phyloP scores from a whole-genome alignment of 2,888 invertebrate genomes.

The Melanophora roralis region DNA sequence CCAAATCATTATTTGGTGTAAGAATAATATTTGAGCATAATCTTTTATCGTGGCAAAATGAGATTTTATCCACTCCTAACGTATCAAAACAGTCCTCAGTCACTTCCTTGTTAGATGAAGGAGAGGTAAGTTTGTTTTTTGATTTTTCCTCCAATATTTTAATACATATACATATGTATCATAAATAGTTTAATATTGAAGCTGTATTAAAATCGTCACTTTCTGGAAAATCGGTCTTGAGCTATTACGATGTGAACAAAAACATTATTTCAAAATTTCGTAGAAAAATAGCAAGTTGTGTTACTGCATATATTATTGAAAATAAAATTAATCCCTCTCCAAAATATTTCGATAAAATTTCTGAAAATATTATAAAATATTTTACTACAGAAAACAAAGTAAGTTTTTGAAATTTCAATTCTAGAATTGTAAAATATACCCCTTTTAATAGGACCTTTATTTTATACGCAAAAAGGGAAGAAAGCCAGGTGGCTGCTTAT shows the following conservation, averaged over 20 bases:
- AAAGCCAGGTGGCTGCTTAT: too few relatives aligned
- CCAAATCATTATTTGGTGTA: not conserved
- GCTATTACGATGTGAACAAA: not conserved
- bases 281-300: conserved; percentile 12
- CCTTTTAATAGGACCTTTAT: too few relatives aligned
- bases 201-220: not conserved
- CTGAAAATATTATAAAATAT: not conserved
- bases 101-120: not conserved
- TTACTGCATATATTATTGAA: not conserved
- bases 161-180: not conserved
- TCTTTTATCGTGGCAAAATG: not conserved
- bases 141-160: not conserved
- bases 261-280: not conserved
- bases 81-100: not conserved
- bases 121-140: not conserved
- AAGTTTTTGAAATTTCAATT: too few relatives aligned
- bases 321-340: too few relatives aligned
- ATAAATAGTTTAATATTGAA: conserved; percentile 22
- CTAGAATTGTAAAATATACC: not conserved
- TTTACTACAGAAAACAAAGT: not conserved
- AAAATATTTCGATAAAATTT: too few relatives aligned
- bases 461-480: too few relatives aligned
- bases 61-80: not conserved
- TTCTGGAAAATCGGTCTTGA: not conserved
- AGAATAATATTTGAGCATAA: not conserved